phyloP scores from a whole-genome alignment of 2,888 invertebrate species.

The Coleophora deauratella region DNA sequence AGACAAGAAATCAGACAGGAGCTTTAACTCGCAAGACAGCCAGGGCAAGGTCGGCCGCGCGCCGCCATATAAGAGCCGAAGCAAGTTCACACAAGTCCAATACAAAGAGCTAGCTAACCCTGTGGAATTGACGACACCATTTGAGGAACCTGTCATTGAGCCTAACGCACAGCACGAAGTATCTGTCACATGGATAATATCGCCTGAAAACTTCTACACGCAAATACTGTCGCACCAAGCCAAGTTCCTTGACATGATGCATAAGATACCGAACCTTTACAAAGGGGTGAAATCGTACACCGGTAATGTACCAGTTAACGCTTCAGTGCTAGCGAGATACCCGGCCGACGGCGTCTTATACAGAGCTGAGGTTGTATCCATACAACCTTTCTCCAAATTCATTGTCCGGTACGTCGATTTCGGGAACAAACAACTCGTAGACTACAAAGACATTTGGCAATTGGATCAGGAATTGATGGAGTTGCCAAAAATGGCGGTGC shows the following conservation, averaged over 20 bases:
- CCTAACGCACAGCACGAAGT: conserved; percentile 72
- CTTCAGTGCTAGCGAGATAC: conserved; percentile 80
- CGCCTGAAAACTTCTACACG: conserved; percentile 82
- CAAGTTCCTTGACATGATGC: conserved; percentile 80
- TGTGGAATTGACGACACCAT: conserved; percentile 59
- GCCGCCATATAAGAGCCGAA: conserved; percentile 41
- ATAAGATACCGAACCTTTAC: conserved; percentile 80
- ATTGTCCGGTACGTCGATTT: conserved; percentile 84
- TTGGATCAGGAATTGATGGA: conserved; percentile 78
- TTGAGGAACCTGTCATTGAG: conserved; percentile 57
- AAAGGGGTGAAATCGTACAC: conserved; percentile 60
- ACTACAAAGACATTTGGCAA: conserved; percentile 78
- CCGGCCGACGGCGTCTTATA: conserved; percentile 82
- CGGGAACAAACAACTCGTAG: conserved; percentile 80
- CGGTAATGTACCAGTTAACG: conserved; percentile 68
- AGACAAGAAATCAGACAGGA: conserved; percentile 42
- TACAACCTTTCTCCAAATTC: conserved; percentile 73
- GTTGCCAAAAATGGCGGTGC: conserved; percentile 80
- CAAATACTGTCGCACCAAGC: conserved; percentile 66
- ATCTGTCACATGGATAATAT: conserved; percentile 82
- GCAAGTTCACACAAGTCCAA: conserved; percentile 47
- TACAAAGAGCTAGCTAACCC: conserved; percentile 58
- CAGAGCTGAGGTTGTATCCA: conserved; percentile 77
- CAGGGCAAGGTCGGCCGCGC: conserved; percentile 34
- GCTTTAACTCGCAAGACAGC: conserved; percentile 41